Evolutionary conservation across 2,797 vertebrate genomes (phyloP).

Genomic region (Sitta carolinensis): DNA sequence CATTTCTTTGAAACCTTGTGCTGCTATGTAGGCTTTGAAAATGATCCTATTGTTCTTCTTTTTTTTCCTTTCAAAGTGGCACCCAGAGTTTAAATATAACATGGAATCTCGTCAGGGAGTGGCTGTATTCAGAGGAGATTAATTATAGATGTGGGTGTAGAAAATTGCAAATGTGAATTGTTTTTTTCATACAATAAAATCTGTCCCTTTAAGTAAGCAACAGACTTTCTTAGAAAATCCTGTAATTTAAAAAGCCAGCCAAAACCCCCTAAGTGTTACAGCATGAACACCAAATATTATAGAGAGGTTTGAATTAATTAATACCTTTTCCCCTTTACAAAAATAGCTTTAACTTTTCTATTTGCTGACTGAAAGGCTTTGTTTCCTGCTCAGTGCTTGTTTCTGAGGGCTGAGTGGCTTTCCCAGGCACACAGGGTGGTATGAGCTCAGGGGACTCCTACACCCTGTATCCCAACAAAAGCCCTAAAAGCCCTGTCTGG

Average conservation of each 20-base stretch:
- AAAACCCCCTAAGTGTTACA: not conserved
- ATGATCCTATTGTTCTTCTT: conserved; percentile 34
- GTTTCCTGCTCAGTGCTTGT: not conserved
- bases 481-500: not conserved
- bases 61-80: conserved; percentile 25
- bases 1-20: conserved; percentile 36
- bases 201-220: conserved; percentile 18
- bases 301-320: not conserved
- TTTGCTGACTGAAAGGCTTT: not conserved
- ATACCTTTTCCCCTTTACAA: not conserved
- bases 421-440: accelerated
- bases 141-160: conserved; percentile 57
- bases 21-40: conserved; percentile 58
- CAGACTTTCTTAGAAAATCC: conserved; percentile 6
- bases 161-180: conserved; percentile 51
- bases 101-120: conserved; percentile 46
- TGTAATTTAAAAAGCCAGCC: not conserved
- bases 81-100: conserved; percentile 51
- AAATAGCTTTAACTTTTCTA: not conserved
- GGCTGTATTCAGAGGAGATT: conserved; percentile 55
- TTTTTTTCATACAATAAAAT: conserved; percentile 36
- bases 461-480: not conserved
- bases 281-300: not conserved
- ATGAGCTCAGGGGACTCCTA: not conserved
- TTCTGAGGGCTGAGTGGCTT: not conserved